Evolutionary conservation across 2,888 invertebrate species (phyloP).

Genomic region (Drosophila imparisetae): DNA sequence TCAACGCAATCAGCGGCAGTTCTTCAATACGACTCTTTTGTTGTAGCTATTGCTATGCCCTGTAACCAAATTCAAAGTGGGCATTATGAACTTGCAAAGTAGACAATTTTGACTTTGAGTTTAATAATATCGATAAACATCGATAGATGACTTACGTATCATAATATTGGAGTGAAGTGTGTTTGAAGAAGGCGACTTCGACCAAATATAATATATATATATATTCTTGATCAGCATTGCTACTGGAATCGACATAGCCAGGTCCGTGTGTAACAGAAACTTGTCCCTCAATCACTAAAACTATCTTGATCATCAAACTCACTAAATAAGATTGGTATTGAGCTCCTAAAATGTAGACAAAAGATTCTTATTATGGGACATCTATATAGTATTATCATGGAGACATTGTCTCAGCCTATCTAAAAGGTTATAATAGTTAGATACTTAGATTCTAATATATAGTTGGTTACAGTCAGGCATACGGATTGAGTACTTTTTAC

Average conservation of each 20-base stretch:
- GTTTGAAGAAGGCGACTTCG: not conserved
- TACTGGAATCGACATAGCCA: not conserved
- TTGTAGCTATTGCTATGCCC: not conserved
- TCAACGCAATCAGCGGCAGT: constrained; percentile 78
- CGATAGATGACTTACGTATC: not conserved
- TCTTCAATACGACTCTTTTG: constrained; percentile 20
- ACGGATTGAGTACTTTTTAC: not conserved
- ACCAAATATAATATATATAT: not conserved
- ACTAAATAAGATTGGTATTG: not conserved
- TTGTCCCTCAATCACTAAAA: not conserved
- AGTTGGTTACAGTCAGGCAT: not conserved
- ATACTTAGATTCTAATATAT: not conserved
- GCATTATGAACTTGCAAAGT: not conserved
- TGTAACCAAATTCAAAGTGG: not conserved
- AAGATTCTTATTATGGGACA: not conserved
- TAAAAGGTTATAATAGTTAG: not conserved
- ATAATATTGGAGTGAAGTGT: not conserved
- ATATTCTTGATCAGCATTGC: not conserved
- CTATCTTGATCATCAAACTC: not conserved
- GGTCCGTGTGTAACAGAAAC: not conserved
- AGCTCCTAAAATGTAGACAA: not conserved
- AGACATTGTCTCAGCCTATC: not conserved
- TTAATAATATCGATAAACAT: not conserved
- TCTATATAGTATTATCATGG: not conserved
- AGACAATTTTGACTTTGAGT: not conserved